Conservation (phyloP, 2,113 vertebrate species). For the Sapajus apella region DNA sequence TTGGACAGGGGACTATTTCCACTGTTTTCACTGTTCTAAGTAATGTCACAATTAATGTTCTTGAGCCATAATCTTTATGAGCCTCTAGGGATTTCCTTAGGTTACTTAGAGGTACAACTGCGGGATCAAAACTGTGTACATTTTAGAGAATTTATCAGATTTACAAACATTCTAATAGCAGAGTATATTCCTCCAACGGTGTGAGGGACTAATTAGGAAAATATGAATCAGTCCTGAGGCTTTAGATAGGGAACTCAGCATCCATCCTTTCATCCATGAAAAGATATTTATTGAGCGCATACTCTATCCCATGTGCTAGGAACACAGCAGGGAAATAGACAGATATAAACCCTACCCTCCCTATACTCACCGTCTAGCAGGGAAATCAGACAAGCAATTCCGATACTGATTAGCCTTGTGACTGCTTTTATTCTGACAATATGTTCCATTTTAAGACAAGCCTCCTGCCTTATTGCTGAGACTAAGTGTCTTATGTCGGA, state of each 20-base stretch:
- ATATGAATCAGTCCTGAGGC: neutral
- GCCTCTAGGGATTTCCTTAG: neutral
- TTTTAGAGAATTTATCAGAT: neutral
- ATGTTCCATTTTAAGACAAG: neutral
- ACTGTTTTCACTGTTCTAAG: neutral
- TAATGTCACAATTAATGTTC: neutral
- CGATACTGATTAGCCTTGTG: neutral
- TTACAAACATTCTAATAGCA: neutral
- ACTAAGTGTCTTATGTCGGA: neutral
- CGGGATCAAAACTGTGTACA: neutral
- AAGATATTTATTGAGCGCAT: neutral
- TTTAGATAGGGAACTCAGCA: neutral
- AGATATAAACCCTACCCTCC: neutral
- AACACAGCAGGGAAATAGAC: neutral
- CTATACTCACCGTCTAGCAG: neutral
- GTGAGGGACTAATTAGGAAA: neutral
- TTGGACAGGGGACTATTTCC: neutral
- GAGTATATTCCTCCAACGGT: neutral
- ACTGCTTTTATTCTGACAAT: neutral
- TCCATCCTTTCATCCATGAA: accelerated
- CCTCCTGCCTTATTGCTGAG: neutral
- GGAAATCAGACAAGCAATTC: neutral
- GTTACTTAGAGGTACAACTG: neutral
- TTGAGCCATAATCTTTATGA: slow-evolving; percentile 8
- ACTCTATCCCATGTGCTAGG: neutral